These are phyloP conservation scores for Taeniopygia guttata DNA, from an alignment of 2,797 vertebrate species.

Conservation along the genomic window DNA sequence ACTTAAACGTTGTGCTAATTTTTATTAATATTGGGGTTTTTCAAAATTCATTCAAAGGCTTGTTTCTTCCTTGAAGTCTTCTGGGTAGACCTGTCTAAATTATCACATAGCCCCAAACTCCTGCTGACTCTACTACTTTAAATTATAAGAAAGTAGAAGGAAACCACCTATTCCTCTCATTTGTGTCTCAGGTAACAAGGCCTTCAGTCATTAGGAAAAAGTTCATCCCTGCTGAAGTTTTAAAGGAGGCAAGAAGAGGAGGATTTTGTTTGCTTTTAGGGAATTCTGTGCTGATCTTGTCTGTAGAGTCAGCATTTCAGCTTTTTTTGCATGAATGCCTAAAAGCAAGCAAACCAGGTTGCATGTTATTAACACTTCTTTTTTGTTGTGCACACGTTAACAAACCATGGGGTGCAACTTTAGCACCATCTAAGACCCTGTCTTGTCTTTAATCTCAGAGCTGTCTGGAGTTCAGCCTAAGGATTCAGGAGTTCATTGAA, in stretches of 20 bases:
- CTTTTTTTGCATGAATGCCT: background rate
- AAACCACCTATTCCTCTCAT: background rate
- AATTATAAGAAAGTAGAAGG: background rate
- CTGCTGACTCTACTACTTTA: background rate
- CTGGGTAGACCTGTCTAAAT: background rate
- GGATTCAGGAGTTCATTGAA: conserved; percentile 99
- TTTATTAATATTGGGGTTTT: background rate
- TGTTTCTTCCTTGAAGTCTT: background rate
- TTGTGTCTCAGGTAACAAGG: background rate
- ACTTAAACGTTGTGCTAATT: background rate
- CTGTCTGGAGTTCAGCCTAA: conserved; percentile 98
- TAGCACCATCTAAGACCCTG: conserved; percentile 15
- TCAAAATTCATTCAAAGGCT: background rate
- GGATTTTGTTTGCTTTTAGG: conserved; percentile 43
- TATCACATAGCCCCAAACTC: background rate
- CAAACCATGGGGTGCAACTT: background rate
- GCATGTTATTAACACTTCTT: conserved; percentile 13
- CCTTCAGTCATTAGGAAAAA: background rate
- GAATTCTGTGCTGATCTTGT: conserved; percentile 2
- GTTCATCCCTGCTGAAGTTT: background rate
- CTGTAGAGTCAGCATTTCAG: background rate
- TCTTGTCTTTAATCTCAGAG: conserved; percentile 82
- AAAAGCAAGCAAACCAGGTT: conserved; percentile 42
- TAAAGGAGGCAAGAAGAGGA: background rate
- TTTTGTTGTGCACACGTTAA: background rate